phyloP scores from a whole-genome alignment of 2,113 vertebrate genomes.

The Turnix velox region DNA sequence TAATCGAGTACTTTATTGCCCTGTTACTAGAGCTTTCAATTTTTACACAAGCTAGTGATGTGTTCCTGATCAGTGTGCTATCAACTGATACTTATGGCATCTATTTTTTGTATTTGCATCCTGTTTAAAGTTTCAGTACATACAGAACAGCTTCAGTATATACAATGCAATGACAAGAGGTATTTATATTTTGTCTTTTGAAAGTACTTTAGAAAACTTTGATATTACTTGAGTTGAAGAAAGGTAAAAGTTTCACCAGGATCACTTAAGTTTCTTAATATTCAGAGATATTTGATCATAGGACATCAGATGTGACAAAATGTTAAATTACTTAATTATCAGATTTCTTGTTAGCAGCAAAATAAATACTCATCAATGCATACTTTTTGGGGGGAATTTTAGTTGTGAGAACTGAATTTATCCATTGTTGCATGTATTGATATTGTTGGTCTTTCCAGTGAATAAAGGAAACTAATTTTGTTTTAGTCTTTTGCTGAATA shows the following conservation, averaged over 20 bases:
- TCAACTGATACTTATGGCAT: background rate
- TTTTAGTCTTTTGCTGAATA: background rate
- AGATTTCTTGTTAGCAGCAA: background rate
- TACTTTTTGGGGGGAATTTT: background rate
- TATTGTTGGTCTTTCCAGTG: background rate
- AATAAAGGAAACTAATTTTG: background rate
- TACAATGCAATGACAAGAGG: background rate
- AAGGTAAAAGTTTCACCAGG: background rate
- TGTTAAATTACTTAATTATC: background rate
- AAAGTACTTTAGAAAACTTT: background rate
- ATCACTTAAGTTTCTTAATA: background rate
- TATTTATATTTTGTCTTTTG: background rate
- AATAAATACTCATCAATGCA: background rate
- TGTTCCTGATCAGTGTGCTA: background rate
- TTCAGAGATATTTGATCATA: background rate
- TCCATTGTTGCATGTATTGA: background rate
- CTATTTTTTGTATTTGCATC: accelerated
- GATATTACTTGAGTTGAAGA: background rate
- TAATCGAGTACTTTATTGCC: background rate
- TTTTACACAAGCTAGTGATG: background rate
- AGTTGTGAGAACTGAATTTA: background rate
- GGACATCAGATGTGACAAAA: background rate
- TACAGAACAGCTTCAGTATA: background rate
- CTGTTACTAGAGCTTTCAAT: background rate
- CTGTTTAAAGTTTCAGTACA: background rate